Evolutionary conservation across 2,113 vertebrate genomes (phyloP).

Genomic region (Seriola rivoliana): DNA sequence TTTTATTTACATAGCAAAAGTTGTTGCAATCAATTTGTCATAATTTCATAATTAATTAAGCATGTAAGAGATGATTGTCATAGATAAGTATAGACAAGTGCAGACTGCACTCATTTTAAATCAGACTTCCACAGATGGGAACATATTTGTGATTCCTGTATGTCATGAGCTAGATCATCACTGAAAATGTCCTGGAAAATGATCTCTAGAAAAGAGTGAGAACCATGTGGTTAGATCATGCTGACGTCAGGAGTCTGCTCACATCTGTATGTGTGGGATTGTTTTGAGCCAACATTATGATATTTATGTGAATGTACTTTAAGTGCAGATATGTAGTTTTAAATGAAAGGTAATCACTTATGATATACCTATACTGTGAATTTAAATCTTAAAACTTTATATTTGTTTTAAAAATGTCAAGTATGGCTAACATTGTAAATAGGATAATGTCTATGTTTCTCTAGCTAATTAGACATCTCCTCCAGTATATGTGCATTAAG

Average conservation of each 20-base stretch:
- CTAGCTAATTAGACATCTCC: not conserved
- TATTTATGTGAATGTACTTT: not conserved
- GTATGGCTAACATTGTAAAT: not conserved
- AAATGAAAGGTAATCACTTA: not conserved
- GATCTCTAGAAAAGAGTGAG: too few relatives aligned
- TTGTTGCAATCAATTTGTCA: too few relatives aligned
- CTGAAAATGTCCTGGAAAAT: too few relatives aligned
- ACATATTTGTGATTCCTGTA: too few relatives aligned
- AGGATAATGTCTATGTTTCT: not conserved
- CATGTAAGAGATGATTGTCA: too few relatives aligned
- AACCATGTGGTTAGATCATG: too few relatives aligned
- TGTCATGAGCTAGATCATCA: too few relatives aligned
- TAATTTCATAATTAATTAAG: too few relatives aligned
- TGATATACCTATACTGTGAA: not conserved
- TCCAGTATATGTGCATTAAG: not conserved
- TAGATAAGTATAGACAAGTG: too few relatives aligned
- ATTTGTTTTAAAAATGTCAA: not conserved
- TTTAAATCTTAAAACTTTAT: not conserved
- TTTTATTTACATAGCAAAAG: too few relatives aligned
- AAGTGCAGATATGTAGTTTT: not conserved
- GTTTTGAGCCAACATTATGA: not conserved
- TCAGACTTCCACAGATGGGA: too few relatives aligned
- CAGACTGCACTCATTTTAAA: too few relatives aligned
- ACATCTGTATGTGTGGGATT: not conserved
- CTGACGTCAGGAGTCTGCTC: not conserved